Evolutionary conservation across 2,113 vertebrate species (phyloP).

Genomic region (Callospermophilus lateralis): DNA sequence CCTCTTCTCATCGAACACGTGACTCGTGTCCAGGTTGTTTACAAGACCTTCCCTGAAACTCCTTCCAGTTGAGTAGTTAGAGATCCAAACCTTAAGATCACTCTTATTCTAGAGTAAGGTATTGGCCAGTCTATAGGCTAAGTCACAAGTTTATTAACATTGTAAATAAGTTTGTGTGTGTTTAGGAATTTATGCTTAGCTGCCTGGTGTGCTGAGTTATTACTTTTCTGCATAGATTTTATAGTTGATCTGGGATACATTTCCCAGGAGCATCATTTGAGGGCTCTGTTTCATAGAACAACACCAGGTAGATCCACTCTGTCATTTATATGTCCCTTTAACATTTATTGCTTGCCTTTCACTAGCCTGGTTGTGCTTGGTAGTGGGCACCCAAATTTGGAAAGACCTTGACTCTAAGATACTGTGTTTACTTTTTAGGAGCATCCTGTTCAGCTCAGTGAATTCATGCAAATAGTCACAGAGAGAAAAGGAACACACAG

Average conservation of each 20-base stretch:
- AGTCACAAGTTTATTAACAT: neutral
- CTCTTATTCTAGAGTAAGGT: neutral
- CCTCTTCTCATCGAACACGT: fast-evolving
- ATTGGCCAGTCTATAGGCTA: neutral
- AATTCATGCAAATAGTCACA: neutral
- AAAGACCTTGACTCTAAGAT: neutral
- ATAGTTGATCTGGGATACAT: neutral
- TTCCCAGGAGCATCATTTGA: neutral
- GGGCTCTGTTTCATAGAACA: neutral
- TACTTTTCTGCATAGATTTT: neutral
- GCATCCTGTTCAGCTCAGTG: neutral
- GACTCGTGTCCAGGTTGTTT: neutral
- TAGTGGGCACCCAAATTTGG: neutral
- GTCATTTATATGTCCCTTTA: neutral
- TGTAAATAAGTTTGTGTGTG: neutral
- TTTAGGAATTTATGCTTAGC: neutral
- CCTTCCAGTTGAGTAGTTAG: neutral
- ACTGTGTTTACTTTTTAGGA: neutral
- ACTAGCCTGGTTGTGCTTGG: neutral
- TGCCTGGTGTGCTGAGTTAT: neutral
- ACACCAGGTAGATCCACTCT: too few species aligned
- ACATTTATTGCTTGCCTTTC: neutral
- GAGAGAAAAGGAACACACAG: neutral
- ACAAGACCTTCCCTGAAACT: neutral
- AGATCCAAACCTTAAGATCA: neutral